Conservation (phyloP, 1,140 invertebrate genomes). For the Zaprionus nigranus region DNA sequence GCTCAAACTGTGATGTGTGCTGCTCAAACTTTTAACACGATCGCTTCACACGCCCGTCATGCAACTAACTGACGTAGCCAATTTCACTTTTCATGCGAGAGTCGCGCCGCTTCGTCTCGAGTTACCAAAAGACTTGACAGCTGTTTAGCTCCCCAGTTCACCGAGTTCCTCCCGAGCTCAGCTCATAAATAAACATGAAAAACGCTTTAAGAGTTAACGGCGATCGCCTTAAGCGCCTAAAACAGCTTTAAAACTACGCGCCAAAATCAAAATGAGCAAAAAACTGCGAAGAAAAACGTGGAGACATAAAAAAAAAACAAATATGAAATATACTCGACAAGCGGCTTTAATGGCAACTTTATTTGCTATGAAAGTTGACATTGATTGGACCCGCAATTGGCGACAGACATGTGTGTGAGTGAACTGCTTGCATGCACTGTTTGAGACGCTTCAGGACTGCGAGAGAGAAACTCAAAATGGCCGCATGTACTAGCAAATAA, state of each 20-base stretch:
- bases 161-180: slow-evolving; percentile 24
- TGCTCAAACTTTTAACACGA: slow-evolving; percentile 53
- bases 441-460: neutral
- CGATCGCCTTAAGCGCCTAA: slow-evolving; percentile 55
- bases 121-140: slow-evolving; percentile 63
- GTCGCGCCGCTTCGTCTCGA: slow-evolving; percentile 44
- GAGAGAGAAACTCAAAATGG: slow-evolving; percentile 1
- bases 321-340: slow-evolving; percentile 59
- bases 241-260: slow-evolving; percentile 68
- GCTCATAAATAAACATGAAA: slow-evolving; percentile 82
- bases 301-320: slow-evolving; percentile 30
- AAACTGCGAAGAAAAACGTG: slow-evolving; percentile 26
- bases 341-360: slow-evolving; percentile 77
- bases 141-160: slow-evolving; percentile 45
- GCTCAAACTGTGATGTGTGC: slow-evolving; percentile 8
- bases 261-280: slow-evolving; percentile 62
- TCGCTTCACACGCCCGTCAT: slow-evolving; percentile 62
- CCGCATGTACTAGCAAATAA: neutral
- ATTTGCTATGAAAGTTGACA: slow-evolving; percentile 82
- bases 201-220: slow-evolving; percentile 57
- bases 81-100: slow-evolving; percentile 71
- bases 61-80: slow-evolving; percentile 32
- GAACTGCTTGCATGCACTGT: slow-evolving; percentile 1
- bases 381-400: slow-evolving; percentile 80
- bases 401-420: slow-evolving; percentile 30